These are phyloP conservation scores for Halyomorpha halys DNA, from an alignment of 1,140 invertebrate species.

Conservation along the genomic window DNA sequence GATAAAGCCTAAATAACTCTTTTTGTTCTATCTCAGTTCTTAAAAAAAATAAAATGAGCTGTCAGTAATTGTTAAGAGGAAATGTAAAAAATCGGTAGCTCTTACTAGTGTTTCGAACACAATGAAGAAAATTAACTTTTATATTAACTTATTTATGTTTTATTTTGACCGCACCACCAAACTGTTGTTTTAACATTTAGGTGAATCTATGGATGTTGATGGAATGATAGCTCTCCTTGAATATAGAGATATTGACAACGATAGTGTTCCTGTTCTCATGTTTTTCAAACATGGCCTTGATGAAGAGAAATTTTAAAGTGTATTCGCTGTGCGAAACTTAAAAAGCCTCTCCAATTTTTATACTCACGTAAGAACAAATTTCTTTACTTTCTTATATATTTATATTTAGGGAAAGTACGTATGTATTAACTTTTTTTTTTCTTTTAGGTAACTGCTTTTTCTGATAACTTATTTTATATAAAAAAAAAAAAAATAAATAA, in stretches of 20 bases:
- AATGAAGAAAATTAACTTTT: too few species aligned
- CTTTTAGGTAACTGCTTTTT: constrained; percentile 8
- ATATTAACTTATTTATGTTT: too few species aligned
- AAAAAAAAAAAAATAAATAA: not conserved
- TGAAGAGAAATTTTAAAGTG: constrained; percentile 81
- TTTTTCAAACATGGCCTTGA: constrained; percentile 92
- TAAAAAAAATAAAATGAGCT: too few species aligned
- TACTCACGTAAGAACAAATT: constrained; percentile 1
- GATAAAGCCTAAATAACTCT: too few species aligned
- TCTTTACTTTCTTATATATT: not conserved
- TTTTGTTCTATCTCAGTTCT: too few species aligned
- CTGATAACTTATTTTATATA: constrained; percentile 12
- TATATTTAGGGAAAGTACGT: too few species aligned
- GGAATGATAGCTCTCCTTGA: constrained; percentile 88
- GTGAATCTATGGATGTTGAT: constrained; percentile 88
- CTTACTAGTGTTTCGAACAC: too few species aligned
- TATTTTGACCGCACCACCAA: too few species aligned
- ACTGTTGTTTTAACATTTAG: constrained; percentile 37
- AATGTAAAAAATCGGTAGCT: too few species aligned
- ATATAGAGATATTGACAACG: constrained; percentile 78
- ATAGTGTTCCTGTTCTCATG: constrained; percentile 75
- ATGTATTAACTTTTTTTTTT: not conserved
- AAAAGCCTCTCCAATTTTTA: constrained; percentile 9
- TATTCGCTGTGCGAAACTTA: constrained; percentile 11
- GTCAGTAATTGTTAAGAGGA: too few species aligned